Conservation (phyloP, 1,140 invertebrate species). For the Triops longicaudatus region DNA sequence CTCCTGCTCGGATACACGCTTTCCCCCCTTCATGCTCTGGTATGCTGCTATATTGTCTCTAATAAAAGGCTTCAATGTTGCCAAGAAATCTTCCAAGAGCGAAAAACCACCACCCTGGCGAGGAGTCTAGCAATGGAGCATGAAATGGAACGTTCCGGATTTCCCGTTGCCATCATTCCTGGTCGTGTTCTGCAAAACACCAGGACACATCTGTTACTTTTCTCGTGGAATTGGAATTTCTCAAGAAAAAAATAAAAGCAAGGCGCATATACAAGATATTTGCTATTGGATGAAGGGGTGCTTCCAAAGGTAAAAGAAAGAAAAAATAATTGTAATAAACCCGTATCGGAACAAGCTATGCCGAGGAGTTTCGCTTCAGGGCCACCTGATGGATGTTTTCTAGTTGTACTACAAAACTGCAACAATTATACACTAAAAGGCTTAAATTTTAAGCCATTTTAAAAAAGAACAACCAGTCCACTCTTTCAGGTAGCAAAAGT, state of each 20-base stretch:
- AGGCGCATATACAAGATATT: neutral
- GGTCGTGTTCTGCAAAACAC: neutral
- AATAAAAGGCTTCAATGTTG: neutral
- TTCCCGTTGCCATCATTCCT: constrained; percentile 10
- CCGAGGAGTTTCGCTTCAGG: neutral
- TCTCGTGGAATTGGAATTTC: neutral
- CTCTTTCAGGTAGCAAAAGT: neutral
- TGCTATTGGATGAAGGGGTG: too few relatives aligned
- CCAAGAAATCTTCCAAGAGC: neutral
- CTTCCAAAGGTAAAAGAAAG: neutral
- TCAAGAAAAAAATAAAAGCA: neutral
- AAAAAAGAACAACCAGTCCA: neutral
- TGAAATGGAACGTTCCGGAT: constrained; percentile 14
- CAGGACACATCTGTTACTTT: constrained; percentile 11
- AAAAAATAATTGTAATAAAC: neutral
- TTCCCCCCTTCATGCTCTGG: neutral
- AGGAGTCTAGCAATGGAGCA: constrained; percentile 13
- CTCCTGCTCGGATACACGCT: neutral
- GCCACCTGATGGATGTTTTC: neutral
- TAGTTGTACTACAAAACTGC: neutral
- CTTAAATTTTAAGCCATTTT: neutral
- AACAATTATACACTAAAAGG: neutral
- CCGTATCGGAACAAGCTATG: neutral
- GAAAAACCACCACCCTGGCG: neutral
- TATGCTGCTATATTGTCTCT: constrained; percentile 15